phyloP scores from a whole-genome alignment of 1,140 invertebrate genomes.

The Myzus persicae region DNA sequence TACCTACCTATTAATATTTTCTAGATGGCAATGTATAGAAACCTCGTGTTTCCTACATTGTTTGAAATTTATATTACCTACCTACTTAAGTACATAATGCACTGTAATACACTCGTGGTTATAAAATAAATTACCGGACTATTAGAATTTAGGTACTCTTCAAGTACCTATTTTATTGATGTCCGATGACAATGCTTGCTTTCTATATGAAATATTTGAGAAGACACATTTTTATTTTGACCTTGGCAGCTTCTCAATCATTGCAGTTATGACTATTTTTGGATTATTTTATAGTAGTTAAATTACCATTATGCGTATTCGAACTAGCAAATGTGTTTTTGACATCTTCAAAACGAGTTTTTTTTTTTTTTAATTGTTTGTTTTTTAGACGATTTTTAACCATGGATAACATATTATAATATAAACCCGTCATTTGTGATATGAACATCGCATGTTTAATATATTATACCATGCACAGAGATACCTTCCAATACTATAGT shows the following conservation, averaged over 20 bases:
- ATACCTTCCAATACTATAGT: neutral
- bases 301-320: neutral
- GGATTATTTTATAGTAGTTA: neutral
- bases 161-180: neutral
- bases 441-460: neutral
- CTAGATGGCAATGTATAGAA: neutral
- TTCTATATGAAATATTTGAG: neutral
- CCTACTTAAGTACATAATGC: neutral
- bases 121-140: neutral
- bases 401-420: neutral
- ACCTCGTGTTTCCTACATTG: neutral
- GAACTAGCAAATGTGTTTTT: neutral
- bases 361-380: neutral
- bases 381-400: neutral
- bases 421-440: neutral
- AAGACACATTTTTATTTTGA: neutral
- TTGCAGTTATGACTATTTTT: neutral
- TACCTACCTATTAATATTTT: neutral
- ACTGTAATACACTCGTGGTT: neutral
- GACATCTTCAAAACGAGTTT: neutral
- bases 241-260: neutral
- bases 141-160: neutral
- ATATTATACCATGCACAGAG: neutral
- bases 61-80: neutral
- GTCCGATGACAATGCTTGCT: neutral